Evolutionary conservation across 1,140 invertebrate species (phyloP).

Genomic region (Camponotus vicinus): DNA sequence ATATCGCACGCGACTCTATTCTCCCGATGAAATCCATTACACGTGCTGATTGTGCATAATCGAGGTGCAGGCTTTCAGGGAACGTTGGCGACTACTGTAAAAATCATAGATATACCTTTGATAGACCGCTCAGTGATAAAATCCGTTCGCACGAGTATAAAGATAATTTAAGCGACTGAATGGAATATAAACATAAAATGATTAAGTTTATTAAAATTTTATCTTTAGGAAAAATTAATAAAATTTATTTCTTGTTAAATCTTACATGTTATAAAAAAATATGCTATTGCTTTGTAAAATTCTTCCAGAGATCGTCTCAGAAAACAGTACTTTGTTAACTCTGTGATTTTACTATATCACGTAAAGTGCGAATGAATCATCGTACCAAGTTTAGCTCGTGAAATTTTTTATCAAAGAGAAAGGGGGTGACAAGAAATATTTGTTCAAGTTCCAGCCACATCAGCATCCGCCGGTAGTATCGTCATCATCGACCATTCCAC

Average conservation of each 20-base stretch:
- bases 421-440: slow-evolving; percentile 52
- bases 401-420: not conserved
- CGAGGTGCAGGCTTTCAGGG: not conserved
- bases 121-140: not conserved
- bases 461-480: slow-evolving; percentile 28
- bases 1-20: not conserved
- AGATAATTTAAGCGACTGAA: not conserved
- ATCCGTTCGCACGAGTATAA: not conserved
- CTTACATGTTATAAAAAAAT: not conserved
- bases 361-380: slow-evolving; percentile 5
- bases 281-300: not conserved
- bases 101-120: not conserved
- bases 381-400: slow-evolving; percentile 37
- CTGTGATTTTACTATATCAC: not conserved
- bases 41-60: slow-evolving; percentile 24
- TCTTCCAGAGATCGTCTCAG: not conserved
- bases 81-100: slow-evolving; percentile 19
- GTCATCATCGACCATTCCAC: slow-evolving; percentile 58
- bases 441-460: slow-evolving; percentile 42
- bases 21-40: slow-evolving; percentile 15
- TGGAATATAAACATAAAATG: not conserved
- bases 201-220: not conserved
- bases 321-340: not conserved
- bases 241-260: not conserved
- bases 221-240: not conserved